phyloP scores from a whole-genome alignment of 2,888 invertebrate genomes.

The Leptinotarsa haldemani region DNA sequence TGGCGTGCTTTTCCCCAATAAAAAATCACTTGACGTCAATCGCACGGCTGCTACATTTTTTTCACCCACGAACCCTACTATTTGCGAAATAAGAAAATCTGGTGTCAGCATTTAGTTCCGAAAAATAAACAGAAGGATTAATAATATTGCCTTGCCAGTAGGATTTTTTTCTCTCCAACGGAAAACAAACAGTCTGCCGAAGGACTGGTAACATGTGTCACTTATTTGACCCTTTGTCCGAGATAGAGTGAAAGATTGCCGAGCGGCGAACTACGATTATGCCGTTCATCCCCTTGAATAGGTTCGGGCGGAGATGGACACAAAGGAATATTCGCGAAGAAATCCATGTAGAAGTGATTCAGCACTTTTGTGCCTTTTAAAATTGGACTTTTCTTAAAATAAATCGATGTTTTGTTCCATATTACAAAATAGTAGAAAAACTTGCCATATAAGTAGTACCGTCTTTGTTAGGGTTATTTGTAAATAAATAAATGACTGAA shows the following conservation, averaged over 20 bases:
- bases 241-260: slow-evolving; percentile 15
- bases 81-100: not conserved
- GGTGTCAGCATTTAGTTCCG: not conserved
- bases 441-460: no score
- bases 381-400: no score
- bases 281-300: slow-evolving; percentile 13
- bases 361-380: not conserved
- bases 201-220: slow-evolving; percentile 20
- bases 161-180: slow-evolving; percentile 2
- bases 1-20: not conserved
- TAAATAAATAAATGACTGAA: no score
- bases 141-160: slow-evolving; percentile 7
- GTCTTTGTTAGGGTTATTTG: no score
- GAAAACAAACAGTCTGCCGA: slow-evolving; percentile 17
- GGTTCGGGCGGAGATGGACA: not conserved
- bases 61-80: not conserved
- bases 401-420: no score
- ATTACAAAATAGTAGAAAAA: no score
- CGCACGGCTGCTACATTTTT: not conserved
- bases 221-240: slow-evolving; percentile 20
- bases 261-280: slow-evolving; percentile 7
- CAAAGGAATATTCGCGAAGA: not conserved
- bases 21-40: not conserved
- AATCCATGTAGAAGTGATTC: not conserved
- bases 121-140: slow-evolving; percentile 6